Conservation (phyloP, 2,797 vertebrate species). For the Karalla daura region DNA sequence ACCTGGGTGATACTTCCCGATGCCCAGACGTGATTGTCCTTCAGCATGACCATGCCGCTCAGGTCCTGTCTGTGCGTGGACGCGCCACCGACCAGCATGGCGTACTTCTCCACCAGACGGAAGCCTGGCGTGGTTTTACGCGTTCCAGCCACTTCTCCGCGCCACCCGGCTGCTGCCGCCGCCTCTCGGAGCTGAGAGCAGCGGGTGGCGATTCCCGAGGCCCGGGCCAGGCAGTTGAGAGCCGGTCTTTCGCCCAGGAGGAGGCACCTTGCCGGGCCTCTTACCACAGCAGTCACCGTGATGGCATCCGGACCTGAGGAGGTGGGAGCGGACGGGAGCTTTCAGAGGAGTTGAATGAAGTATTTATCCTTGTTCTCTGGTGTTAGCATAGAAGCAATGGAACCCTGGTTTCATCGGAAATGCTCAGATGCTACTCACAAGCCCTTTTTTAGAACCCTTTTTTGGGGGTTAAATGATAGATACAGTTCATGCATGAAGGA, state of each 20-base stretch:
- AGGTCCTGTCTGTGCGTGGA: constrained; percentile 86
- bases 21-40: constrained; percentile 89
- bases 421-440: no score
- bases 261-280: constrained; percentile 80
- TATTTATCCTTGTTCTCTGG: no score
- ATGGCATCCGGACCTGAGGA: constrained; percentile 73
- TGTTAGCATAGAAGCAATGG: no score
- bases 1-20: constrained; percentile 87
- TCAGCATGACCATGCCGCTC: constrained; percentile 88
- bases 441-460: no score
- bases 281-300: constrained; percentile 82
- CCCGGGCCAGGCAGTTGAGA: constrained; percentile 87
- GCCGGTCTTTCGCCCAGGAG: constrained; percentile 88
- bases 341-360: no score
- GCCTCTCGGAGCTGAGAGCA: constrained; percentile 69
- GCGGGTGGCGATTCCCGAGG: constrained; percentile 86
- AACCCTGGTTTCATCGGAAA: no score
- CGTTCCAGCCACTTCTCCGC: constrained; percentile 85
- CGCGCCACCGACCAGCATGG: constrained; percentile 85
- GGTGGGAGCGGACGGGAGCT: neutral
- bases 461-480: no score
- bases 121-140: constrained; percentile 92
- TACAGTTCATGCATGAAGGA: no score
- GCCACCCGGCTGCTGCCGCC: constrained; percentile 74
- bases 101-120: constrained; percentile 89